These are phyloP conservation scores for Lipophrys pholis DNA, from an alignment of 2,113 vertebrate genomes.

Conservation along the genomic window DNA sequence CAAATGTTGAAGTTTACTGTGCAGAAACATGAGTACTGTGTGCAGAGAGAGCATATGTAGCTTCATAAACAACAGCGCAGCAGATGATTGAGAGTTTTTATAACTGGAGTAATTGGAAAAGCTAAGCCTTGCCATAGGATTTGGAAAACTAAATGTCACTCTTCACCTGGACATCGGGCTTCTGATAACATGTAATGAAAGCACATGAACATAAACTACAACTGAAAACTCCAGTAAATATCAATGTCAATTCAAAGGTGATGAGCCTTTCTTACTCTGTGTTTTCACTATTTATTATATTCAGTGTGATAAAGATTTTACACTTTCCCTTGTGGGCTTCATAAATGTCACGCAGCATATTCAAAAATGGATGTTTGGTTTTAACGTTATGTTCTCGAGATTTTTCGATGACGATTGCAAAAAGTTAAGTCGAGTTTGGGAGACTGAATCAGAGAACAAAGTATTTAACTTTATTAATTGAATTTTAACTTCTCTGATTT, in stretches of 20 bases:
- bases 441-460: background rate
- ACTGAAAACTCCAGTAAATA: too few relatives aligned
- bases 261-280: too few relatives aligned
- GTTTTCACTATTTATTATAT: conserved; percentile 1
- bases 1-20: conserved; percentile 13
- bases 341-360: background rate
- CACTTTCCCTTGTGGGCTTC: background rate
- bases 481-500: too few relatives aligned
- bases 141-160: background rate
- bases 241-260: too few relatives aligned
- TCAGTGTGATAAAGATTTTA: background rate
- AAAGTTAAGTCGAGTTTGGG: background rate
- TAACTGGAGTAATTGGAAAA: background rate
- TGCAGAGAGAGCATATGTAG: too few relatives aligned
- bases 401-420: too few relatives aligned
- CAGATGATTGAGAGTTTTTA: conserved; percentile 3
- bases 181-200: too few relatives aligned
- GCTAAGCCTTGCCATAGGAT: background rate
- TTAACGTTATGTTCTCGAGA: background rate
- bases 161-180: background rate
- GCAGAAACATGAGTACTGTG: background rate
- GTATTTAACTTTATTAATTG: too few relatives aligned
- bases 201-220: too few relatives aligned
- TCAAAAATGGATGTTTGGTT: conserved; percentile 1
- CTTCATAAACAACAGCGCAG: background rate